Conservation (phyloP, 1,140 invertebrate genomes). For the Dreissena polymorpha region DNA sequence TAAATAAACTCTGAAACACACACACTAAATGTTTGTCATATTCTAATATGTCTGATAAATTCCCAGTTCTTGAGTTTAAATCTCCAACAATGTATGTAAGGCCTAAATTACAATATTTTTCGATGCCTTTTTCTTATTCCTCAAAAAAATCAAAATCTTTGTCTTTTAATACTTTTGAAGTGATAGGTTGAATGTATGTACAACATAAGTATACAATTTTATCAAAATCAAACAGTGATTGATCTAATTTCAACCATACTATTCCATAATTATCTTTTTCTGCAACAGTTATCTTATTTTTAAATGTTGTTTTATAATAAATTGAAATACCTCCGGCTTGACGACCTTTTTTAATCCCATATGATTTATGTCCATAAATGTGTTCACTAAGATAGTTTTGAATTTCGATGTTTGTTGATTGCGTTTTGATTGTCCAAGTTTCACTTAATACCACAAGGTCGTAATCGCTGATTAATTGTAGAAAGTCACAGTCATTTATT, state of each 20-base stretch:
- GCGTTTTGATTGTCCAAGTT: too few relatives aligned
- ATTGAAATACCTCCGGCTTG: too few relatives aligned
- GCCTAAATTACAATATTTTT: conserved; percentile 8
- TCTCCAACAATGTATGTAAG: not conserved
- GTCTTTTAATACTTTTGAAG: conserved; percentile 5
- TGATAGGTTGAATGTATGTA: conserved; percentile 18
- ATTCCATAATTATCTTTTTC: conserved; percentile 17
- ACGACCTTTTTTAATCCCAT: too few relatives aligned
- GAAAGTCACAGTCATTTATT: too few relatives aligned
- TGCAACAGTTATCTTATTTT: conserved; percentile 12
- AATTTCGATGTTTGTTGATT: too few relatives aligned
- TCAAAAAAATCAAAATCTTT: conserved; percentile 29
- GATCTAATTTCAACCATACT: conserved; percentile 15
- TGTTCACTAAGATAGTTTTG: too few relatives aligned
- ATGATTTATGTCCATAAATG: too few relatives aligned
- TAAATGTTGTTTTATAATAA: not conserved
- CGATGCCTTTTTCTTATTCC: conserved; percentile 29
- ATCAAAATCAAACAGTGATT: conserved; percentile 25
- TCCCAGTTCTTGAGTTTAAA: not conserved
- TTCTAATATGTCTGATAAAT: not conserved
- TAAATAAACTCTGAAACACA: too few relatives aligned
- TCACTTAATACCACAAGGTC: too few relatives aligned
- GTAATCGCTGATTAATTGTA: too few relatives aligned
- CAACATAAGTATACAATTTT: conserved; percentile 22
- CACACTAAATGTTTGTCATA: too few relatives aligned